Evolutionary conservation across 2,113 vertebrate species (phyloP).

Genomic region (Xenus cinereus): DNA sequence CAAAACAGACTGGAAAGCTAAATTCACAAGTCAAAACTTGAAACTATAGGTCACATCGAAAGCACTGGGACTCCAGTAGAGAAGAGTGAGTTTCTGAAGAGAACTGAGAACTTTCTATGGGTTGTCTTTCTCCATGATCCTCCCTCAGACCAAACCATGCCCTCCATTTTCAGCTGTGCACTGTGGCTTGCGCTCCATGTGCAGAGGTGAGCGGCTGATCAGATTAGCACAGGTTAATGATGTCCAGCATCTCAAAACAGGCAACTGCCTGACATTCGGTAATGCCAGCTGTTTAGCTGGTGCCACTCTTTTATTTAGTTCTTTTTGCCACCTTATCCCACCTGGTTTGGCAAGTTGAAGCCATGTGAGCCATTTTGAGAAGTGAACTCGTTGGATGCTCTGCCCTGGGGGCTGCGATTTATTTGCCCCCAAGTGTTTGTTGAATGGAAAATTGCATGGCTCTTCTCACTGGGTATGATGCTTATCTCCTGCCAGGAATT

Average conservation of each 20-base stretch:
- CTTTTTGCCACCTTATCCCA: background rate
- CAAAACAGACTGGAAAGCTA: background rate
- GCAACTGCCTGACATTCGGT: background rate
- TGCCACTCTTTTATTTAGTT: background rate
- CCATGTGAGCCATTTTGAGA: background rate
- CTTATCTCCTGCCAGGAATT: background rate
- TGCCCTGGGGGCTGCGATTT: background rate
- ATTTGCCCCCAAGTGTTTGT: background rate
- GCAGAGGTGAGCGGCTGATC: background rate
- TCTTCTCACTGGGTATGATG: background rate
- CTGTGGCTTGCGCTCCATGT: background rate
- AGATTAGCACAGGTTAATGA: background rate
- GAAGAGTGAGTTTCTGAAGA: background rate
- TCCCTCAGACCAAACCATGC: background rate
- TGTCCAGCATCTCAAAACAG: background rate
- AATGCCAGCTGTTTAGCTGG: background rate
- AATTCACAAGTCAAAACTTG: background rate
- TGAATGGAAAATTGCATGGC: background rate
- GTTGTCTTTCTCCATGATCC: background rate
- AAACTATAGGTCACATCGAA: background rate
- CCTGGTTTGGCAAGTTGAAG: background rate
- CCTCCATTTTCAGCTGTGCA: rapidly evolving
- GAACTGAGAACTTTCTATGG: background rate
- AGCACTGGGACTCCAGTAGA: background rate
- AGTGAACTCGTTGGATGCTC: background rate